Conservation (phyloP, 92 coral and sea anemone species). For the Palythoa caribaeorum region DNA sequence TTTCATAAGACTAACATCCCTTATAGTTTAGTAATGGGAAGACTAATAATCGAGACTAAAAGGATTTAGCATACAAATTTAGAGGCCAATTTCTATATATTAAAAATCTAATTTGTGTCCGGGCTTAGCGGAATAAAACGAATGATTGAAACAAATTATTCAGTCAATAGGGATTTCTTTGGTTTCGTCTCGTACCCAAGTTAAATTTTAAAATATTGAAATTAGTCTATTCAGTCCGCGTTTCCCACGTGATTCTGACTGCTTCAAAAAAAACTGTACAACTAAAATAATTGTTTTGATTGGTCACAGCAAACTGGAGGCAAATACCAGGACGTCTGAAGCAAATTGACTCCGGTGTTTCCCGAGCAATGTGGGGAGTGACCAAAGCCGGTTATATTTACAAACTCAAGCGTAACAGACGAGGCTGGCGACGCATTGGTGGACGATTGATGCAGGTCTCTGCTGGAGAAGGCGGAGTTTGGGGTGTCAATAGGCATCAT, state of each 20-base stretch:
- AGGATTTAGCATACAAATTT: too few relatives aligned
- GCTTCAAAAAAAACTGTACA: background rate
- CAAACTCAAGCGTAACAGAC: conserved; percentile 35
- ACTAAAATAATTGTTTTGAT: background rate
- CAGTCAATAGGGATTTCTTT: too few relatives aligned
- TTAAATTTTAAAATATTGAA: background rate
- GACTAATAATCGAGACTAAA: too few relatives aligned
- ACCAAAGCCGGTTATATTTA: conserved; percentile 10
- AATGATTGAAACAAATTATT: background rate
- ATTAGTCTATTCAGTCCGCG: too few relatives aligned
- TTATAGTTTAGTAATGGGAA: too few relatives aligned
- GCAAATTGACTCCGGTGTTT: conserved; percentile 45
- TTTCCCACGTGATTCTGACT: background rate
- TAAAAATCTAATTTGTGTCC: too few relatives aligned
- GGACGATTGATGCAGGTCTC: conserved; percentile 45
- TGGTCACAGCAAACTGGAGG: conserved; percentile 20
- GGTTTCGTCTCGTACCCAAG: too few relatives aligned
- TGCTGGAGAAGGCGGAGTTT: conserved; percentile 60
- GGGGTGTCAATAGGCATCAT: conserved; percentile 40
- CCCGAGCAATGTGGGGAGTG: conserved; percentile 50
- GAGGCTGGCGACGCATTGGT: conserved; percentile 44
- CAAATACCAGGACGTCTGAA: conserved; percentile 26
- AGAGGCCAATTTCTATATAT: too few relatives aligned
- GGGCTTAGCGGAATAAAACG: too few relatives aligned
- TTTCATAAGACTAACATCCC: too few relatives aligned